Conservation (phyloP, 2,113 vertebrate species). For the Pelecanus crispus region DNA sequence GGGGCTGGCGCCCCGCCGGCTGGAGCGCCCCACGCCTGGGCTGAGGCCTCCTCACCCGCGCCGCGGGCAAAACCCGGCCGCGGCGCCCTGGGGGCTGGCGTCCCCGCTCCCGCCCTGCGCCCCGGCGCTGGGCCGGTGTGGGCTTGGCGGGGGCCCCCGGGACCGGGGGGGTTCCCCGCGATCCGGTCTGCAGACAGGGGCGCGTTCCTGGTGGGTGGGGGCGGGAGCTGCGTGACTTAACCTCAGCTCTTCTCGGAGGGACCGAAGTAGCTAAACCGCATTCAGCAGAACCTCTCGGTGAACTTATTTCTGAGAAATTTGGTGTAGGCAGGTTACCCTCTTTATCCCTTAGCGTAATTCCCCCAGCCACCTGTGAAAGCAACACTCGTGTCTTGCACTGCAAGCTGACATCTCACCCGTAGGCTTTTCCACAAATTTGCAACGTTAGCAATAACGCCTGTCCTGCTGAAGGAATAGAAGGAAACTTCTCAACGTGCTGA, state of each 20-base stretch:
- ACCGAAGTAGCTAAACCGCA: rapidly evolving
- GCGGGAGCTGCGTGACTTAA: rapidly evolving
- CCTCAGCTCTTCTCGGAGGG: no score
- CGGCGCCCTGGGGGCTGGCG: no score
- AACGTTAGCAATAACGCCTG: rapidly evolving
- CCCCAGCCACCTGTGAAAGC: neutral
- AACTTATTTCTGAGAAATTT: no score
- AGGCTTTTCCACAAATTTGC: neutral
- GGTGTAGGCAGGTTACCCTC: neutral
- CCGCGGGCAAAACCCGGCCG: no score
- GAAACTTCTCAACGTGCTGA: neutral
- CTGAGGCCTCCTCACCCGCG: no score
- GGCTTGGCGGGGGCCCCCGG: no score
- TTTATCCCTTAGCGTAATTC: no score
- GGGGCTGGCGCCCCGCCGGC: no score
- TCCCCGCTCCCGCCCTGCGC: no score
- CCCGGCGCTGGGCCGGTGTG: no score
- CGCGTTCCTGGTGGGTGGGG: neutral
- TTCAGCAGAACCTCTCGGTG: neutral
- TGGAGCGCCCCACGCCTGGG: no score
- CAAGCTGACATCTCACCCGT: rapidly evolving
- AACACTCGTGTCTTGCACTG: rapidly evolving
- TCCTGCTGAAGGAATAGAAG: neutral
- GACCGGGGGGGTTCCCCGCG: neutral
- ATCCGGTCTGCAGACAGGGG: neutral